Percentiles rank a stretch among this genome's conserved stretches.
These are phyloP conservation scores for Phrynocephalus versicolor DNA, from an alignment of 2,113 vertebrate species.

Conservation along the genomic window DNA sequence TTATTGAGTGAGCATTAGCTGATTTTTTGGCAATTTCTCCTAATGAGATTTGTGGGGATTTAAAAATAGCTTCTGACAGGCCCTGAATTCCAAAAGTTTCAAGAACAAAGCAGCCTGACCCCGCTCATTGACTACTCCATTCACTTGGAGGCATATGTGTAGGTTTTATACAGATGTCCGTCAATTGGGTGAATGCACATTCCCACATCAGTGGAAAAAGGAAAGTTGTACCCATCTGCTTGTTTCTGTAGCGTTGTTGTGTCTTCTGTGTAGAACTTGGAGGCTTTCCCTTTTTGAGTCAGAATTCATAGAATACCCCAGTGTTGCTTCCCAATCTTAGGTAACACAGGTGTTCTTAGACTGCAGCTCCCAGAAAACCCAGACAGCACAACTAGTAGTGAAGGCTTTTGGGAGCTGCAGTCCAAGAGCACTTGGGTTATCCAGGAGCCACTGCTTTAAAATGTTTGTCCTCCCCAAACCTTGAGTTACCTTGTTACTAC, in stretches of 20 bases:
- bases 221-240: conserved; percentile 10
- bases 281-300: too few species aligned
- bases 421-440: too few species aligned
- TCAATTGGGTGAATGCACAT: conserved; percentile 22
- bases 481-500: not conserved
- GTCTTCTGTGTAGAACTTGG: not conserved
- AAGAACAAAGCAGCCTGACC: conserved; percentile 1
- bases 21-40: conserved; percentile 4
- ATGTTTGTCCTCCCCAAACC: not conserved
- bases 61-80: conserved; percentile 20
- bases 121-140: not conserved
- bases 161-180: conserved; percentile 41
- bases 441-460: not conserved
- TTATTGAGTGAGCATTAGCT: conserved; percentile 10
- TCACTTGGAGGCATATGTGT: conserved; percentile 1
- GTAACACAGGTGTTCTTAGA: too few species aligned
- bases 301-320: too few species aligned
- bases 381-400: too few species aligned
- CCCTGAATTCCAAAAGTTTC: not conserved
- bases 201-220: conserved; percentile 8
- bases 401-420: too few species aligned
- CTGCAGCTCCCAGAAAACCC: too few species aligned
- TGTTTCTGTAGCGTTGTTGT: not conserved
- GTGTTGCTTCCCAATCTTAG: too few species aligned
- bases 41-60: not conserved